Percentiles rank a stretch among this genome's conserved stretches.
phyloP scores from a whole-genome alignment of 2,113 vertebrate species.

The Osmerus eperlanus region DNA sequence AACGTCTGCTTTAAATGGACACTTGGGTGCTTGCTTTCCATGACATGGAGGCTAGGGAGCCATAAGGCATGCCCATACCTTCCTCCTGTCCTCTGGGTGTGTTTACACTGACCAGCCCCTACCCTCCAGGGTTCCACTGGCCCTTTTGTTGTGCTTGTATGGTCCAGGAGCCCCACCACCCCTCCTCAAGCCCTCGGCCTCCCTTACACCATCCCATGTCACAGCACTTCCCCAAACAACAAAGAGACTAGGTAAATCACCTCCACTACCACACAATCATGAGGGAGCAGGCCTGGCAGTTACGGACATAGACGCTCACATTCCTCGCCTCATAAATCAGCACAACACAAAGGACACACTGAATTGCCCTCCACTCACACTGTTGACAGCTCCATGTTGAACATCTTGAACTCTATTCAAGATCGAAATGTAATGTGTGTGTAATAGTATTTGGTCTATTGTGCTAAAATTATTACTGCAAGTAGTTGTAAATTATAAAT shows the following conservation, averaged over 20 bases:
- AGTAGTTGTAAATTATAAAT: background rate
- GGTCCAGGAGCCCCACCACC: conserved; percentile 42
- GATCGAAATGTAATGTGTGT: background rate
- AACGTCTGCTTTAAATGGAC: conserved; percentile 14
- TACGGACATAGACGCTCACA: conserved; percentile 9
- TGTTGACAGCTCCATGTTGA: conserved; percentile 16
- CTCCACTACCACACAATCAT: conserved; percentile 13
- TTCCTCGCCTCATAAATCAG: conserved; percentile 47
- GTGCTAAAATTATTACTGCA: background rate
- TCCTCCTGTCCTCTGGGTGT: conserved; percentile 33
- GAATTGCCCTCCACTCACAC: background rate
- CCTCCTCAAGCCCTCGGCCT: conserved; percentile 30
- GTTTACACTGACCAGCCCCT: conserved; percentile 50
- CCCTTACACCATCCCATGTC: too few species aligned
- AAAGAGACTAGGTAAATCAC: conserved; percentile 45
- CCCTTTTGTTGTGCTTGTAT: conserved; percentile 59
- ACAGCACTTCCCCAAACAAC: conserved; percentile 32
- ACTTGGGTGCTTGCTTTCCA: conserved; percentile 49
- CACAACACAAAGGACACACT: conserved; percentile 10
- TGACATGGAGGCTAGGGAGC: conserved; percentile 35
- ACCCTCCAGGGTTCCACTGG: conserved; percentile 48
- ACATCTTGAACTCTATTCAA: conserved; percentile 18
- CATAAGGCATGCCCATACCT: conserved; percentile 51
- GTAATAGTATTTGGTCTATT: conserved; percentile 4
- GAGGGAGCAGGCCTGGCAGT: conserved; percentile 15